Percentiles rank a stretch among this genome's conserved stretches.
These are phyloP conservation scores for Tragulus kanchil DNA, from an alignment of 2,113 vertebrate genomes.

Conservation along the genomic window DNA sequence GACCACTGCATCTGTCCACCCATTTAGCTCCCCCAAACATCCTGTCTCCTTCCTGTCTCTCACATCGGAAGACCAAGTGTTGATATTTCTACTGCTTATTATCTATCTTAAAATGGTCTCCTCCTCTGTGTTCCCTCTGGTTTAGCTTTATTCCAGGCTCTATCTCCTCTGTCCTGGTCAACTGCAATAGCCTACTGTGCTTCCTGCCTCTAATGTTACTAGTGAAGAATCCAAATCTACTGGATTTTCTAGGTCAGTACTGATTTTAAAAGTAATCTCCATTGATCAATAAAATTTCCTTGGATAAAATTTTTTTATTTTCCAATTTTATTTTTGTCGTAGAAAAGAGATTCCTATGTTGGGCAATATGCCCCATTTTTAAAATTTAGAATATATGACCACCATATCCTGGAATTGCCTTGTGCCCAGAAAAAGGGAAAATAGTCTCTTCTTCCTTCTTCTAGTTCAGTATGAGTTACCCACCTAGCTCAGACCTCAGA, in stretches of 20 bases:
- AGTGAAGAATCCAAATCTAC: neutral
- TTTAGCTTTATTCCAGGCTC: neutral
- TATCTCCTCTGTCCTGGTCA: neutral
- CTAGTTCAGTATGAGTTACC: neutral
- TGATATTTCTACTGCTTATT: neutral
- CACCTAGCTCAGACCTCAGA: neutral
- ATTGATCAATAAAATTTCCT: neutral
- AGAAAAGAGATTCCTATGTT: neutral
- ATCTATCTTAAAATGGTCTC: neutral
- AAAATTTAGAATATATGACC: neutral
- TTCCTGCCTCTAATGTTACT: neutral
- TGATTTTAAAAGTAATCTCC: neutral
- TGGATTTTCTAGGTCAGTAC: neutral
- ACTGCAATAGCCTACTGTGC: neutral
- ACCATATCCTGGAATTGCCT: neutral
- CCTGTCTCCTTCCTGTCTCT: neutral
- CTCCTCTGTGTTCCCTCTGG: neutral
- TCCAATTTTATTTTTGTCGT: slow-evolving; percentile 1
- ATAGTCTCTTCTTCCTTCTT: neutral
- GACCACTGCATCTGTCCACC: accelerated
- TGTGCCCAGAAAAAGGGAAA: neutral
- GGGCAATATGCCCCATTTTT: neutral
- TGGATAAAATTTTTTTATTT: neutral
- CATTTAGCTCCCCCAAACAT: neutral
- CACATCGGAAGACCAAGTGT: neutral